Conservation (phyloP, 2,797 vertebrate genomes). For the Danio jaintianensis region DNA sequence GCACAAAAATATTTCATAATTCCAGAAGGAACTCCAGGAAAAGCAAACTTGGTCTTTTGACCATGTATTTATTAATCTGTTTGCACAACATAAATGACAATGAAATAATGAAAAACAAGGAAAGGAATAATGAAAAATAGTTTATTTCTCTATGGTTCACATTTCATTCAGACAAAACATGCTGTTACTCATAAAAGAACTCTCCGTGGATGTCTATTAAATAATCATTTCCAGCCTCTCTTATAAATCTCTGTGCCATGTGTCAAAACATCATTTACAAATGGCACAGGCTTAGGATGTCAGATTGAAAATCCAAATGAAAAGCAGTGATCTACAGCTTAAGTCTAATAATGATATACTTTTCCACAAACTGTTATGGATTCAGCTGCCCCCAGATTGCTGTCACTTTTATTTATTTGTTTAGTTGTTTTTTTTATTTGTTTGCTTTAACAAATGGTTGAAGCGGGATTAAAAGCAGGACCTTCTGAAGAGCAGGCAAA, state of each 20-base stretch:
- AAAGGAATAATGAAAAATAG: slow-evolving; percentile 61
- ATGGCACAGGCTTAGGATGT: neutral
- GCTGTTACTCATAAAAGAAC: slow-evolving; percentile 37
- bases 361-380: neutral
- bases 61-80: no score
- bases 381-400: neutral
- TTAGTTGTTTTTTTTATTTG: slow-evolving; percentile 5
- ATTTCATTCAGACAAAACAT: slow-evolving; percentile 58
- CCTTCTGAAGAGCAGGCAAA: neutral
- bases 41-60: no score
- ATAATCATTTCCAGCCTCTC: neutral
- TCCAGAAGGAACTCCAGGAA: no score
- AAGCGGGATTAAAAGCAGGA: neutral
- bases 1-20: no score
- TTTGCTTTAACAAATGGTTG: neutral
- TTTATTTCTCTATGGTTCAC: slow-evolving; percentile 71
- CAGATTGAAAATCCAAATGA: neutral
- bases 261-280: neutral
- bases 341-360: neutral
- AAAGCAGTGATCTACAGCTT: neutral
- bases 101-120: neutral
- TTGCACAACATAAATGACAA: no score
- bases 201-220: neutral
- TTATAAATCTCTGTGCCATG: neutral
- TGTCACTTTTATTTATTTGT: no score